These are phyloP conservation scores for Arion vulgaris DNA, from an alignment of 1,140 invertebrate genomes.

Conservation along the genomic window DNA sequence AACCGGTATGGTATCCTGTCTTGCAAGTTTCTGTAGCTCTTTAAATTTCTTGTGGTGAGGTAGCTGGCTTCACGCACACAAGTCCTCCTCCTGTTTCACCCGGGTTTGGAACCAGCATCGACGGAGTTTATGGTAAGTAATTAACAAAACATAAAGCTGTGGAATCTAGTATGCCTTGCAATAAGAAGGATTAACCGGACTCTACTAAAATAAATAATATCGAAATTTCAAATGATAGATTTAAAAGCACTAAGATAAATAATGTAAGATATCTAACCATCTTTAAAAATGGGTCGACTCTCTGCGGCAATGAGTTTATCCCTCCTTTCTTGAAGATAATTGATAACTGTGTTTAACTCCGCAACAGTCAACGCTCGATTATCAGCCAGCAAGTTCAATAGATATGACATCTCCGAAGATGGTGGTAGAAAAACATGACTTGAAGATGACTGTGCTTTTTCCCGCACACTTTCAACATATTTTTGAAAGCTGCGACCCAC, in stretches of 20 bases:
- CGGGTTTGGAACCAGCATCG: too few species aligned
- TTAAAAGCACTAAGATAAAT: neutral
- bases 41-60: too few species aligned
- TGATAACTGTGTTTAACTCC: constrained; percentile 87
- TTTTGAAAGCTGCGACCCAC: constrained; percentile 85
- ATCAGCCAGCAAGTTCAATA: constrained; percentile 85
- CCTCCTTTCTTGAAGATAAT: constrained; percentile 83
- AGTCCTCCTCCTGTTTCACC: too few species aligned
- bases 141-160: too few species aligned
- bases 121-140: too few species aligned
- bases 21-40: too few species aligned
- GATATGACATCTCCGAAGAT: constrained; percentile 75
- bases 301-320: constrained; percentile 72
- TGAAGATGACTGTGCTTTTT: constrained; percentile 47
- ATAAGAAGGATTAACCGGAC: too few species aligned
- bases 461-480: constrained; percentile 76
- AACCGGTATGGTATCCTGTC: too few species aligned
- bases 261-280: constrained; percentile 13
- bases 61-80: too few species aligned
- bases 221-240: neutral
- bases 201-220: too few species aligned
- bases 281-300: constrained; percentile 36
- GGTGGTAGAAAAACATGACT: constrained; percentile 52
- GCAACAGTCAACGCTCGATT: constrained; percentile 84
- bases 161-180: too few species aligned